A percentile compares a stretch with the other conserved stretches of the same genome.
Evolutionary conservation across 2,888 invertebrate genomes (phyloP).

Genomic region (Masnerella sp.): DNA sequence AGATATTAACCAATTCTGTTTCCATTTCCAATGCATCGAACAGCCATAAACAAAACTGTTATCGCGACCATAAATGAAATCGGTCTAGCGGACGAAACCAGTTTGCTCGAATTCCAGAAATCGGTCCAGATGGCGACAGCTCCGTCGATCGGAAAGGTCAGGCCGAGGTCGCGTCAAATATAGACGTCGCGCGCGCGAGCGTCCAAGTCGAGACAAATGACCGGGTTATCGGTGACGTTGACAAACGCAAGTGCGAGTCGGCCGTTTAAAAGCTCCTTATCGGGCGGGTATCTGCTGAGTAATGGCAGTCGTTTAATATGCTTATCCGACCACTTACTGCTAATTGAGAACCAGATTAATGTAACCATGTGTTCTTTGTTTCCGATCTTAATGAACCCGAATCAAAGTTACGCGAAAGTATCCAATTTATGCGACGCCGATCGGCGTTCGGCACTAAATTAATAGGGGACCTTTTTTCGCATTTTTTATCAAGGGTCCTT

Average conservation of each 20-base stretch:
- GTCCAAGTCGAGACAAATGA: constrained; percentile 21
- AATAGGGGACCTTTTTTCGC: constrained; percentile 27
- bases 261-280: constrained; percentile 62
- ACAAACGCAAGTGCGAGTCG: constrained; percentile 56
- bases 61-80: constrained; percentile 24
- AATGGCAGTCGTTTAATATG: constrained; percentile 68
- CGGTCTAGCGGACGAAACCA: constrained; percentile 32
- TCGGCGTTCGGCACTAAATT: constrained; percentile 35
- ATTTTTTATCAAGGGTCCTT: too few species aligned
- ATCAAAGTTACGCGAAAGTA: constrained; percentile 29
- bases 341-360: constrained; percentile 69
- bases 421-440: constrained; percentile 35
- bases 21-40: too few species aligned
- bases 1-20: too few species aligned
- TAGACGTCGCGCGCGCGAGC: constrained; percentile 15
- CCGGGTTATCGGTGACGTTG: constrained; percentile 42
- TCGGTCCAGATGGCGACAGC: constrained; percentile 5
- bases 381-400: constrained; percentile 49
- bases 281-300: constrained; percentile 65
- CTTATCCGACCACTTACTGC: constrained; percentile 66
- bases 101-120: constrained; percentile 33
- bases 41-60: too few species aligned
- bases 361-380: constrained; percentile 61
- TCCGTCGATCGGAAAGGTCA: neutral
- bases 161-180: constrained; percentile 18